phyloP scores from a whole-genome alignment of 2,113 vertebrate genomes.

The Grammomys dolichurus region DNA sequence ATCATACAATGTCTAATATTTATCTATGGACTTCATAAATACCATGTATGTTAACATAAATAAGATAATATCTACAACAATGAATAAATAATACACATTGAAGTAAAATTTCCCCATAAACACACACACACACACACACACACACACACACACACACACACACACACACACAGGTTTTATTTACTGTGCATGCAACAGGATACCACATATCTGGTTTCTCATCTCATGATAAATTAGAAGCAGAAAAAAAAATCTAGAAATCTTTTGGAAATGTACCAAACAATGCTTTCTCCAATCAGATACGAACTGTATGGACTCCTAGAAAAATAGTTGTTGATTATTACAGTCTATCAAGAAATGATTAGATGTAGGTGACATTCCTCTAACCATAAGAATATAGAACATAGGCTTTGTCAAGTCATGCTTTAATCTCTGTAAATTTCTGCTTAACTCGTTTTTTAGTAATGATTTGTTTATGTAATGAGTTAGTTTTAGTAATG shows the following conservation, averaged over 20 bases:
- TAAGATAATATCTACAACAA: constrained; percentile 37
- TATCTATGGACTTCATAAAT: constrained; percentile 24
- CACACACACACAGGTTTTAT: background rate
- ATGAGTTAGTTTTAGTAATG: background rate
- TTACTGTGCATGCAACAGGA: background rate
- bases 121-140: no score
- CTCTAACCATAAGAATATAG: background rate
- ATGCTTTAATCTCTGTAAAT: background rate
- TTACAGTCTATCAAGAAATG: constrained; percentile 1
- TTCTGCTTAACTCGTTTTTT: background rate
- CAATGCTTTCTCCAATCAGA: background rate
- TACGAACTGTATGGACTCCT: background rate
- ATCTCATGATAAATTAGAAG: background rate
- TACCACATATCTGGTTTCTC: background rate
- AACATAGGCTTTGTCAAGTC: background rate
- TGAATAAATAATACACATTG: background rate
- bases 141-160: background rate
- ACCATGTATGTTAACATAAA: background rate
- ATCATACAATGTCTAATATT: background rate
- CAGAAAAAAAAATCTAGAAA: constrained; percentile 17
- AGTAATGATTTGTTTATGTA: no score
- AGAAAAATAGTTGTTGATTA: background rate
- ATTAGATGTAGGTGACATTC: background rate
- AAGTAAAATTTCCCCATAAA: background rate
- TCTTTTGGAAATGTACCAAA: background rate